Evolutionary conservation across 2,797 vertebrate genomes (phyloP).

Genomic region (Lycodopsis pacificus): DNA sequence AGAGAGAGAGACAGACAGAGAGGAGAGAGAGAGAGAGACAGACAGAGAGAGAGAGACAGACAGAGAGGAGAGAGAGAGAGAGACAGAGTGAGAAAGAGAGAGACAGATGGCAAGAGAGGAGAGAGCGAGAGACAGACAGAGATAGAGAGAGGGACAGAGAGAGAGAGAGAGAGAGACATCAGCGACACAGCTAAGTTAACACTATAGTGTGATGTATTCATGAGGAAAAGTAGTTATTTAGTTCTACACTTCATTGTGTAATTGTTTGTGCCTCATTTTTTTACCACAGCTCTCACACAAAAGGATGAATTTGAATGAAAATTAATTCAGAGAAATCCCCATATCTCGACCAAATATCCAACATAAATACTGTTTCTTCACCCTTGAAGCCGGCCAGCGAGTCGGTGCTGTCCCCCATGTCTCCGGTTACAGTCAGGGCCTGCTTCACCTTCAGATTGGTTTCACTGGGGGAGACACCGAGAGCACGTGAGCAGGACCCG

Average conservation of each 20-base stretch:
- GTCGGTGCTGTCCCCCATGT: constrained; percentile 86
- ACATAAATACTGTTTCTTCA: constrained; percentile 50
- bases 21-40: neutral
- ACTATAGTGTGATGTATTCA: neutral
- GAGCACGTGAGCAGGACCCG: constrained; percentile 21
- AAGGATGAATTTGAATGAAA: neutral
- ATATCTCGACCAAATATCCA: neutral
- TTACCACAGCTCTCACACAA: neutral
- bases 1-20: neutral
- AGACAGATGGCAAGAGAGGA: constrained; percentile 59
- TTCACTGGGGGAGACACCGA: constrained; percentile 83
- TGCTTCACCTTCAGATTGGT: constrained; percentile 98
- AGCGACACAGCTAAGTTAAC: neutral
- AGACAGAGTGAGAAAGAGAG: neutral
- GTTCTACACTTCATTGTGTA: neutral
- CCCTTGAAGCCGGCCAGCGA: constrained; percentile 88
- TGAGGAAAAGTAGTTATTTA: neutral
- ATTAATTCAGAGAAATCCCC: neutral
- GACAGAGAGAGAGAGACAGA: neutral
- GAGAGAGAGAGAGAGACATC: neutral
- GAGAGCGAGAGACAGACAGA: neutral
- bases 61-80: neutral
- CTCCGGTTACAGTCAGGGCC: constrained; percentile 89
- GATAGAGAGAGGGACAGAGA: neutral
- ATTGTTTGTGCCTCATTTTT: neutral